Percentiles rank a stretch among this genome's conserved stretches.
phyloP scores from a whole-genome alignment of 2,888 invertebrate genomes.

The Monoplex corrugatus region DNA sequence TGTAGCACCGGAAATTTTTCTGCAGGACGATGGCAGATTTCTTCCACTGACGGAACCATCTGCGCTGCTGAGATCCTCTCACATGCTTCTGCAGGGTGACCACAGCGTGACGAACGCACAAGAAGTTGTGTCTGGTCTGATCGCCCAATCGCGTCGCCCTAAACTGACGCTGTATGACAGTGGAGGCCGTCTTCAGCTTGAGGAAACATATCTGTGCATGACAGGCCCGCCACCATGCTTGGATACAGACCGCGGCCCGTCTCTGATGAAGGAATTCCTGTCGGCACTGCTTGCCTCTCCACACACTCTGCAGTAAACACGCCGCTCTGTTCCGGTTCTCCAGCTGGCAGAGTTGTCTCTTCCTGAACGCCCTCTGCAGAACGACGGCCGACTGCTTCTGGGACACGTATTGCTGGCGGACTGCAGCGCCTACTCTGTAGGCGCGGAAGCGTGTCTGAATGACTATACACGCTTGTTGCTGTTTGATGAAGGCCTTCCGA shows the following conservation, averaged over 20 bases:
- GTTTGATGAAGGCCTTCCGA: neutral
- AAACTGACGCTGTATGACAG: constrained; percentile 61
- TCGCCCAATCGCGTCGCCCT: constrained; percentile 53
- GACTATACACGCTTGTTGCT: constrained; percentile 30
- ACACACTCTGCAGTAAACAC: constrained; percentile 47
- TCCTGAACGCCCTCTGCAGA: constrained; percentile 47
- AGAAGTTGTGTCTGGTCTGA: constrained; percentile 48
- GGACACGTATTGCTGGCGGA: neutral
- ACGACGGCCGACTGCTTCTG: constrained; percentile 33
- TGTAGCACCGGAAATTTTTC: constrained; percentile 46
- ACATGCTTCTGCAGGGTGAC: constrained; percentile 55
- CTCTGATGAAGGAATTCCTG: constrained; percentile 22
- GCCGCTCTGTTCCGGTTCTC: constrained; percentile 44
- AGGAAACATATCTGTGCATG: constrained; percentile 9
- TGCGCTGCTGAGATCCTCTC: constrained; percentile 14
- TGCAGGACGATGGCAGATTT: constrained; percentile 55
- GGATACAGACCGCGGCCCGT: constrained; percentile 50
- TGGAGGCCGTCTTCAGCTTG: constrained; percentile 39
- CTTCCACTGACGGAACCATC: constrained; percentile 7
- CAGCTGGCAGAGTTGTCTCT: neutral
- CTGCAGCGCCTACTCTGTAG: neutral
- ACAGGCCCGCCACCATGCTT: constrained; percentile 55
- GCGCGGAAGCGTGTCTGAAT: constrained; percentile 44
- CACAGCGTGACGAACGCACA: constrained; percentile 47
- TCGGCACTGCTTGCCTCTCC: constrained; percentile 45